These are phyloP conservation scores for Brachionichthys hirsutus DNA, from an alignment of 2,113 vertebrate genomes.

Conservation along the genomic window DNA sequence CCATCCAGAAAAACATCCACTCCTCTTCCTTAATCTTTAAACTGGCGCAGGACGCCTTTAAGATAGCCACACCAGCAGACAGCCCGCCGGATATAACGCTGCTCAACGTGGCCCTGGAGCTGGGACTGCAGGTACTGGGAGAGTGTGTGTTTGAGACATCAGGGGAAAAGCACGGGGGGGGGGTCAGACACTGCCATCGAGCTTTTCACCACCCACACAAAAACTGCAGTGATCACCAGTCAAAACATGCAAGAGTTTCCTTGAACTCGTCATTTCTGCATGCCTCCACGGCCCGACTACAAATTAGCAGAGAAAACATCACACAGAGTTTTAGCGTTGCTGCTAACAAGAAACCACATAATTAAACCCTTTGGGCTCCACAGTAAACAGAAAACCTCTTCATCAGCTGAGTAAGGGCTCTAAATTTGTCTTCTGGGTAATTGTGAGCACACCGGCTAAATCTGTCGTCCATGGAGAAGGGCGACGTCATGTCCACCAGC, in stretches of 20 bases:
- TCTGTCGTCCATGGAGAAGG: neutral
- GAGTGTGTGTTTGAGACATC: neutral
- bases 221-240: conserved; percentile 20
- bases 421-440: conserved; percentile 23
- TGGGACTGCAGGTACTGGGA: conserved; percentile 89
- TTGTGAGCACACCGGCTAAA: conserved; percentile 22
- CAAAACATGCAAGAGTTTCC: conserved; percentile 34
- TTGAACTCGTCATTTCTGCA: conserved; percentile 43
- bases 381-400: conserved; percentile 38
- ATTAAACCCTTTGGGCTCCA: conserved; percentile 36
- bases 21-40: conserved; percentile 98
- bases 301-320: conserved; percentile 61
- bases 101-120: conserved; percentile 94
- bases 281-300: conserved; percentile 37
- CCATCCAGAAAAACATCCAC: conserved; percentile 98
- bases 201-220: conserved; percentile 4
- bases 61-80: conserved; percentile 94
- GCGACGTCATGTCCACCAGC: too few relatives aligned
- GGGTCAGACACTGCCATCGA: conserved; percentile 29
- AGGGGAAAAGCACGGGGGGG: neutral
- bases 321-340: conserved; percentile 25
- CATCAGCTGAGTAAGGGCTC: conserved; percentile 35
- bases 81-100: conserved; percentile 91
- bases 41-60: conserved; percentile 97
- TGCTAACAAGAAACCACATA: conserved; percentile 51